phyloP scores from a whole-genome alignment of 1,140 invertebrate species.

The Oryctes rhinoceros region DNA sequence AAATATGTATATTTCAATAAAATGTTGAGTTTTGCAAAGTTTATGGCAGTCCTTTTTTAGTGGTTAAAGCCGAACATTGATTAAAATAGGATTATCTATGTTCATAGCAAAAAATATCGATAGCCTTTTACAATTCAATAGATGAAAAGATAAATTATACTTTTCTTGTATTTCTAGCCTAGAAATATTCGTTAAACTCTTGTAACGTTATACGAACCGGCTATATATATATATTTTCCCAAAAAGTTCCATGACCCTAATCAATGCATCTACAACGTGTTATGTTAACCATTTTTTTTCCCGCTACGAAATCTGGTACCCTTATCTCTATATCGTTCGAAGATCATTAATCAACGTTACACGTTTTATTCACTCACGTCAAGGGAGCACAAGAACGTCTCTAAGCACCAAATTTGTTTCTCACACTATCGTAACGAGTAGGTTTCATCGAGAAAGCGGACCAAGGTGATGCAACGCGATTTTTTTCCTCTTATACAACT shows the following conservation, averaged over 20 bases:
- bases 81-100: too few species aligned
- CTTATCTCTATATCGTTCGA: conserved; percentile 20
- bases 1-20: too few species aligned
- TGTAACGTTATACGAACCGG: neutral
- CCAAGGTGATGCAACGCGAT: conserved; percentile 20
- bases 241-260: conserved; percentile 26
- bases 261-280: conserved; percentile 16
- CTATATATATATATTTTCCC: neutral
- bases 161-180: too few species aligned
- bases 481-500: neutral
- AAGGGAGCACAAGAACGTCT: conserved; percentile 27
- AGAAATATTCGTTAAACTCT: neutral
- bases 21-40: too few species aligned
- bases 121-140: too few species aligned
- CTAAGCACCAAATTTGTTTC: conserved; percentile 33
- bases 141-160: too few species aligned
- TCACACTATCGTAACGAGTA: conserved; percentile 11
- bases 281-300: conserved; percentile 23
- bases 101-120: too few species aligned
- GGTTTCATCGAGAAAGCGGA: neutral
- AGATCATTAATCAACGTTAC: conserved; percentile 24
- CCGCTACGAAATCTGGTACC: conserved; percentile 6
- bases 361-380: conserved; percentile 35
- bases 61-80: too few species aligned
- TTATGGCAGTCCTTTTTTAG: too few species aligned